Percentiles rank a stretch among this genome's conserved stretches.
These are phyloP conservation scores for Cardinalis cardinalis DNA, from an alignment of 2,113 vertebrate species.

Conservation along the genomic window DNA sequence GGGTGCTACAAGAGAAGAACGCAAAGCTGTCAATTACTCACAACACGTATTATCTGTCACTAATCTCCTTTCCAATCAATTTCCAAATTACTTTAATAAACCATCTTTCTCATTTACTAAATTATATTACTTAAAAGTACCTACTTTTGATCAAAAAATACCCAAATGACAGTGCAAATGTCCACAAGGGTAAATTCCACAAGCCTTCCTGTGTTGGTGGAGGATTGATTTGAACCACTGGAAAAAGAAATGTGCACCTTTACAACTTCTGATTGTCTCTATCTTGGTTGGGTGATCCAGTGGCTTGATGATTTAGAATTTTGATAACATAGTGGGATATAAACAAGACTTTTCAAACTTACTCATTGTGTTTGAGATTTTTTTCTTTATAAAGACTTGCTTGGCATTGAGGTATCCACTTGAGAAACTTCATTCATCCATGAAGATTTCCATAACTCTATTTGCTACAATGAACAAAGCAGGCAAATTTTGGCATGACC, in stretches of 20 bases:
- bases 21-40: neutral
- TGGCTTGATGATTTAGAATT: neutral
- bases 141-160: neutral
- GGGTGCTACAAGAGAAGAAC: neutral
- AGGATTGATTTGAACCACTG: neutral
- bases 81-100: neutral
- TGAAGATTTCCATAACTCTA: neutral
- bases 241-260: neutral
- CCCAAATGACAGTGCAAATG: neutral
- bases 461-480: neutral
- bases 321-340: neutral
- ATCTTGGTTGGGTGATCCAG: neutral
- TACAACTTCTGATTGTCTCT: neutral
- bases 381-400: neutral
- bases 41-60: neutral
- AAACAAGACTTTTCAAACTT: neutral
- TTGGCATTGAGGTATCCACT: neutral
- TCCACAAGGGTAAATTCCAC: neutral
- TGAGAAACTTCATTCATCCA: neutral
- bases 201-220: neutral
- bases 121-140: neutral
- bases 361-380: too few species aligned
- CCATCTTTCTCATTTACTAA: neutral
- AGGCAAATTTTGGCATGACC: neutral
- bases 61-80: neutral